Base-by-base conservation (phyloP, 2,113 vertebrate genomes). In the Pitta sordida region DNA sequence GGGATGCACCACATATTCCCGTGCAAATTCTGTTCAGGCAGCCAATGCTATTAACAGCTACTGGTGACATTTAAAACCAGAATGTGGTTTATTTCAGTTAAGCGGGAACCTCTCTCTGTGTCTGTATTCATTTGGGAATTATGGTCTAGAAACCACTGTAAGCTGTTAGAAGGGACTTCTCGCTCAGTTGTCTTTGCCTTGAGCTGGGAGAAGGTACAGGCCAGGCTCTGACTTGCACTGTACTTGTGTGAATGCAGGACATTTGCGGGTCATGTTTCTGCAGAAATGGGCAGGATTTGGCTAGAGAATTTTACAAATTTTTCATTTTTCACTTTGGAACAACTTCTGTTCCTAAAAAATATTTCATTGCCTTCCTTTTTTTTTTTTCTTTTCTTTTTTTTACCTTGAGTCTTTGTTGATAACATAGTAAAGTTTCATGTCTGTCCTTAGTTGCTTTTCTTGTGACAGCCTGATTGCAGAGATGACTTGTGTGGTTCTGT, bases 11-110 rank as follows among this genome's bases (percentile, higher is more conserved):
- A 62, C 80, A 44, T 59, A 93, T 94, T 96, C 93, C 83, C 95
- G 80, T 96, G 97, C 93, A 97, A 95, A 96, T 97, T 91, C 80
- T 79, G 75, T 96, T 95, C 89, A 89, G 91, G n/a, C 91, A 73
- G 39, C 73, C 95, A 96, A 86, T 91, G 78, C 73, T 55, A 63
- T 96, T 94, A 95, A 65, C 83, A 89, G 70, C 67, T 76, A 44
- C 86, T 96, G 88, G 95, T 92, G 92, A 91, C 84, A 90, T 76
- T 91, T 96, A 91, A 91, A 90, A 93, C 70, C 91, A 93, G 29
- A 67, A 90, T 55, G 76, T 89, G 37, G 86, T 91, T 95, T 67
- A 96, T 88, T 95, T 71, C 81, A 75, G 90, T 74, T 91, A 94
- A 93, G 79, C 15, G 26, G 56, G 80, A 87, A 90, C 70, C 53